Conservation (phyloP, 2,113 vertebrate species). For the Okapia johnstoni region DNA sequence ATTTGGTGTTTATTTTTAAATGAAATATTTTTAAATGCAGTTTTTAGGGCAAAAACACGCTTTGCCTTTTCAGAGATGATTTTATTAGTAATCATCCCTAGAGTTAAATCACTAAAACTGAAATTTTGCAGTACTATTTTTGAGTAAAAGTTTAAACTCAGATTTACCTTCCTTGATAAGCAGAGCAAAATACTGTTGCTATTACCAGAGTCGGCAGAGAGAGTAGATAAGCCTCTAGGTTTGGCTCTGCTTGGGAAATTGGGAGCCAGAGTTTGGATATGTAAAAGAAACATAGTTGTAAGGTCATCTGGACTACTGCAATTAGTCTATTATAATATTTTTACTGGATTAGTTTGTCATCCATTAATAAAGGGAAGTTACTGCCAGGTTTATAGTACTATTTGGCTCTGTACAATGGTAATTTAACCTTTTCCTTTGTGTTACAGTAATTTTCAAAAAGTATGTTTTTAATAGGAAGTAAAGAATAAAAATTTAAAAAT, state of each 20-base stretch:
- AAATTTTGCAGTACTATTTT: slow-evolving; percentile 10
- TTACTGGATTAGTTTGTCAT: slow-evolving; percentile 23
- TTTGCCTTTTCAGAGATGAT: neutral
- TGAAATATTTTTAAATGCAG: neutral
- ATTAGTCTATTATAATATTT: neutral
- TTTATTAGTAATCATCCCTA: neutral
- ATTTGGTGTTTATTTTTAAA: neutral
- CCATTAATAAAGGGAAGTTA: neutral
- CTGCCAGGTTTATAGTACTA: neutral
- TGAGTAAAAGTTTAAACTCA: slow-evolving; percentile 29
- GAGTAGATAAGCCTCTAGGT: neutral
- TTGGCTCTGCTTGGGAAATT: neutral
- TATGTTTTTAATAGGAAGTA: slow-evolving; percentile 22
- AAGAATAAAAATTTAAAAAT: neutral
- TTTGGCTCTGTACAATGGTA: neutral
- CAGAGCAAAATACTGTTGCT: slow-evolving; percentile 24
- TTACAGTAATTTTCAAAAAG: neutral
- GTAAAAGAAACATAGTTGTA: slow-evolving; percentile 15
- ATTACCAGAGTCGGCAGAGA: neutral
- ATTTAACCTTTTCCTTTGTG: neutral
- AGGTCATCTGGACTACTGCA: neutral
- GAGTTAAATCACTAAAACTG: slow-evolving; percentile 13
- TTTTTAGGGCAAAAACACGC: neutral
- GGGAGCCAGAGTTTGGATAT: neutral
- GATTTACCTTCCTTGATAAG: slow-evolving; percentile 22